Conservation (phyloP, 1,140 invertebrate genomes). For the Bradynema listronoti region DNA sequence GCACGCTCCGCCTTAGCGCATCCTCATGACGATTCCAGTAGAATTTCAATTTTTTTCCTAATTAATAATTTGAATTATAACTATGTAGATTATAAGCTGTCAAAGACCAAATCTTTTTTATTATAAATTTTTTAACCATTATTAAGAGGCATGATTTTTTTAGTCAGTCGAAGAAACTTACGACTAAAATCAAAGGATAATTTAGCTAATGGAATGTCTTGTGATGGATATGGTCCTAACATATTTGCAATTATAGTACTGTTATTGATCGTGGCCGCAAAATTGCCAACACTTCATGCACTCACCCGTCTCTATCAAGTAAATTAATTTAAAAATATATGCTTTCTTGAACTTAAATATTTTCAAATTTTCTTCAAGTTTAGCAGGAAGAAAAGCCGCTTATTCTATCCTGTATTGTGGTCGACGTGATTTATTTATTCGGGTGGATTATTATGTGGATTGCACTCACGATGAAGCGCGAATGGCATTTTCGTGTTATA, state of each 20-base stretch:
- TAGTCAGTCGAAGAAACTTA: too few species aligned
- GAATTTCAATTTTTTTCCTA: too few species aligned
- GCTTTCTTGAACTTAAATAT: not conserved
- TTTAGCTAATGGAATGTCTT: conserved; percentile 28
- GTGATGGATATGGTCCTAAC: conserved; percentile 53
- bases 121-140: too few species aligned
- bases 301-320: conserved; percentile 40
- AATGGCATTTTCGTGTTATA: conserved; percentile 43
- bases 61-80: too few species aligned
- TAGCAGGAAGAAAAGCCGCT: conserved; percentile 49
- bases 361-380: conserved; percentile 17
- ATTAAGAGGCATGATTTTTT: too few species aligned
- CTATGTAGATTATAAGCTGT: too few species aligned
- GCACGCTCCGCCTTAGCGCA: too few species aligned
- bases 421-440: conserved; percentile 53
- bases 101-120: too few species aligned
- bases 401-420: conserved; percentile 39
- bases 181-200: conserved; percentile 1
- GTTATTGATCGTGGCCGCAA: conserved; percentile 32
- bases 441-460: conserved; percentile 52
- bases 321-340: conserved; percentile 11
- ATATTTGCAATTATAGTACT: conserved; percentile 46
- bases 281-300: conserved; percentile 50
- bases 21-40: too few species aligned
- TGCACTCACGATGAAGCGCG: conserved; percentile 38